Evolutionary conservation across 23 tunicate species (phyloP).

Genomic region (Clavelina lepadiformis): DNA sequence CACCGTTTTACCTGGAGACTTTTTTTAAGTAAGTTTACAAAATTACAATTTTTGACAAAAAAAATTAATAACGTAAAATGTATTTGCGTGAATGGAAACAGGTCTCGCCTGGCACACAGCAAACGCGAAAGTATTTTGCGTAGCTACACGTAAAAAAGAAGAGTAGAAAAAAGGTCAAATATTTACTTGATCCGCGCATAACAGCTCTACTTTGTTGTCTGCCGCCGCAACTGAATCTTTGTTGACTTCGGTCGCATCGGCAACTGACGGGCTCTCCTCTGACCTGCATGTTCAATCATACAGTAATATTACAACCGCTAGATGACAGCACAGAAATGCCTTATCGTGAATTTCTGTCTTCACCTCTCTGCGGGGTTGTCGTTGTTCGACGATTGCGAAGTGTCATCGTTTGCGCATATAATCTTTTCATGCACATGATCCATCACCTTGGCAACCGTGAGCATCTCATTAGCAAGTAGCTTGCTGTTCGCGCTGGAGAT

Average conservation of each 20-base stretch:
- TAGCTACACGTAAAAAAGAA: too few relatives aligned
- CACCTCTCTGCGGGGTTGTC: slow-evolving; percentile 19
- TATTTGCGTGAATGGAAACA: too few relatives aligned
- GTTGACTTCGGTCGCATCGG: slow-evolving; percentile 10
- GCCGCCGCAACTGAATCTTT: slow-evolving; percentile 8
- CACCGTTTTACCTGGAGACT: too few relatives aligned
- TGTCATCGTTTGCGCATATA: slow-evolving; percentile 28
- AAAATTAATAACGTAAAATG: too few relatives aligned
- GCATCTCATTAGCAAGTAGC: slow-evolving; percentile 85
- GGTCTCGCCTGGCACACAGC: too few relatives aligned
- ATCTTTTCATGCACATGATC: slow-evolving; percentile 97
- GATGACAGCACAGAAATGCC: too few relatives aligned
- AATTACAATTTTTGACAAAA: too few relatives aligned
- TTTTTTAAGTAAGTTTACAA: too few relatives aligned
- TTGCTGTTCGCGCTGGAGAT: slow-evolving; percentile 41
- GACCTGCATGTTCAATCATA: too few relatives aligned
- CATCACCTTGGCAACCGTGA: slow-evolving; percentile 86
- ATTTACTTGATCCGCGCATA: slow-evolving; percentile 68
- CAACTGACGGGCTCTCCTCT: slow-evolving; percentile 30
- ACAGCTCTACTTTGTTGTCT: slow-evolving; percentile 60
- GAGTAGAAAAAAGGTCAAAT: too few relatives aligned
- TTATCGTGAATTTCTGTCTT: not conserved
- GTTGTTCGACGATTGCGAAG: slow-evolving; percentile 21
- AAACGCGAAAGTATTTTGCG: too few relatives aligned
- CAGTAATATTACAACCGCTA: too few relatives aligned